Percentiles rank a stretch among this genome's conserved stretches.
Conservation (phyloP, 2,888 invertebrate genomes). For the Dioctria linearis region DNA sequence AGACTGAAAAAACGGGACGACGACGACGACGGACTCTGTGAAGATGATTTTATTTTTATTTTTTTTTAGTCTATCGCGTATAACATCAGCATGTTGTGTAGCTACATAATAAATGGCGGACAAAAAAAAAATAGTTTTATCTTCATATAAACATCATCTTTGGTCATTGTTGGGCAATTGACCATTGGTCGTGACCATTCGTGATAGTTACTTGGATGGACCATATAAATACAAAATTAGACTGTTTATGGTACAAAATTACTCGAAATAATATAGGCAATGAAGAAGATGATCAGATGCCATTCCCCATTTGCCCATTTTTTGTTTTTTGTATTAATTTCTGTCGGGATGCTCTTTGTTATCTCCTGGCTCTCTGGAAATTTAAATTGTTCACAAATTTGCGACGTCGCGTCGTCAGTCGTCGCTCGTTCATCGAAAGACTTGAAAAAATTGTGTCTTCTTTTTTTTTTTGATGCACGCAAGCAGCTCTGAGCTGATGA, state of each 20-base stretch:
- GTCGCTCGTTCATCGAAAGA: neutral
- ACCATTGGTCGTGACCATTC: neutral
- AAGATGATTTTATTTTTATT: neutral
- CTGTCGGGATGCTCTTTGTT: slow-evolving; percentile 34
- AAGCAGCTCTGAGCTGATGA: neutral
- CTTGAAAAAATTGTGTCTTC: neutral
- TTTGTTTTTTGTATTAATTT: too few relatives aligned
- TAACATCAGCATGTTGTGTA: too few relatives aligned
- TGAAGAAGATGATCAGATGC: slow-evolving; percentile 24
- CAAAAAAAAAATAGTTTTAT: slow-evolving; percentile 22
- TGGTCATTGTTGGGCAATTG: slow-evolving; percentile 9
- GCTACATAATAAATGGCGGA: slow-evolving; percentile 19
- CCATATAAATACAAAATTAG: neutral
- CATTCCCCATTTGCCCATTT: slow-evolving; percentile 3
- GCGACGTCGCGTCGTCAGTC: neutral
- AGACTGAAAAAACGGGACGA: slow-evolving; percentile 11
- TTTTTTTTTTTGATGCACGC: too few relatives aligned
- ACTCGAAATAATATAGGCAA: slow-evolving; percentile 8
- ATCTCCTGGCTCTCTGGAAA: slow-evolving; percentile 26
- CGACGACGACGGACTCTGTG: neutral
- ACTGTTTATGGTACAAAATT: slow-evolving; percentile 37
- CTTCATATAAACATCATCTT: slow-evolving; percentile 21
- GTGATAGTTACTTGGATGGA: too few relatives aligned
- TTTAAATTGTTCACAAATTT: slow-evolving; percentile 43
- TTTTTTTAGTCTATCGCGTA: too few relatives aligned